Evolutionary conservation across 2,797 vertebrate species (phyloP), one percentile per base, ranked within the genome.

Genomic region (Echeneis naucrates): DNA sequence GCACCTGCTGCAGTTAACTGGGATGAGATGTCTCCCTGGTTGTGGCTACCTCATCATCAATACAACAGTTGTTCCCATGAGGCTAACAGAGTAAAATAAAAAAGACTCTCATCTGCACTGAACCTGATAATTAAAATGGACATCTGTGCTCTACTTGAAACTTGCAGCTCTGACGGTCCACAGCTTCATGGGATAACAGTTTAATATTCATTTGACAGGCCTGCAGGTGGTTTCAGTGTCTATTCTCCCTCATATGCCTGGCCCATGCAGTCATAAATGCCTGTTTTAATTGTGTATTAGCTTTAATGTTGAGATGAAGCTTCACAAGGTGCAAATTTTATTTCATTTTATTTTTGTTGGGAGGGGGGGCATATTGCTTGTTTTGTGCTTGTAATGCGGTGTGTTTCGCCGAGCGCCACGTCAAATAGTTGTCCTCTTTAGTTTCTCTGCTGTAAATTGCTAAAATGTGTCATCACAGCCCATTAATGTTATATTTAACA

Each of bases 81-180:
- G 40, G 8, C 17, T 59, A 40, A 30, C 11, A 19, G 56, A 35
- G 14, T 2, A 14, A 24, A 10, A 42, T n/a, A 17, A 55, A 24
- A 10, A 42, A 30, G 17, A 55, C 53, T 55, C n/a, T 2, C n/a
- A 2, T 63, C 32, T 40, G 32, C 3, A 9, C 58, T 40, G 40
- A 26, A 52, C 21, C 52, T 45, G 52, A 38, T 67, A 21, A 50
- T 66, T 61, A 32, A 42, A 55, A 40, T 47, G 24, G 32, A 47
- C 61, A 33, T 58, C 5, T 11, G 16, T 30, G 11, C 35, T 55
- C 26, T 24, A 8, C n/a, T 42, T 48, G 24, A 57, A 52, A 52
- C 19, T 5, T 58, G 21, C 30, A 24, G 50, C 53, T 37, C 44
- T 32, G 37, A 51, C 26, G 24, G 32, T 35, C 58, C 40, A 47